Base-by-base conservation (phyloP, 92 coral and sea anemone genomes). In the Pocillopora meandrina region DNA sequence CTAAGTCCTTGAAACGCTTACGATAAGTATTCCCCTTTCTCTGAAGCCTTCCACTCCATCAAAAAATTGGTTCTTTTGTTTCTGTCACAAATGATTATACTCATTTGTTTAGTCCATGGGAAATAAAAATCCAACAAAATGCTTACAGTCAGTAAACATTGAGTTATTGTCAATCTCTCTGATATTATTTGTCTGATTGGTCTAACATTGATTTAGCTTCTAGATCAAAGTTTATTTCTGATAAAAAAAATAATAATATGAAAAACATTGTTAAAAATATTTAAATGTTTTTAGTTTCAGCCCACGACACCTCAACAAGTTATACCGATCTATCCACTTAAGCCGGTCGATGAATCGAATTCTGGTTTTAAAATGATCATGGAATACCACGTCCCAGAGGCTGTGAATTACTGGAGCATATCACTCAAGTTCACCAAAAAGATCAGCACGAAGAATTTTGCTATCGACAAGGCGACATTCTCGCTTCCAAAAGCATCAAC, bases 341-440 rank as follows among this genome's bases (percentile, higher is more conserved):
- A 59, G 26, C 86, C 86, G 10, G 35, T 71, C 20, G 86, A 82
- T 58, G 86, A 82, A 34, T 82, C 86, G 18, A 70, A 82, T 62
- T 59, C 86, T 9, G 79, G 86, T 7, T 82, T 82, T 36, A 82
- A 82, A 82, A 82, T 82, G 86, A 59, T 82, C 49, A 13, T 82
- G 12, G 26, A 42, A n/a, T 71, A 71, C 52, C 57, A 61, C 35
- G 71, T 71, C 14, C 71, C 78, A 65, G 31, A n/a, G 86, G 61
- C 42, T 52, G 70, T 82, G 47, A 23, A n/a, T 15, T 10, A 82
- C 79, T 82, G 86, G 86, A 12, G 62, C 21, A 61, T 82, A 71
- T 35, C 79, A 1, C 78, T 82, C 55, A 82, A 82, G 86, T 82
- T 71, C 26, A 82, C 79, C 78, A 82, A 82, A 35, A 60, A 71